Evolutionary conservation across 1,140 invertebrate species (phyloP).

Genomic region (Platyscapa corneri): DNA sequence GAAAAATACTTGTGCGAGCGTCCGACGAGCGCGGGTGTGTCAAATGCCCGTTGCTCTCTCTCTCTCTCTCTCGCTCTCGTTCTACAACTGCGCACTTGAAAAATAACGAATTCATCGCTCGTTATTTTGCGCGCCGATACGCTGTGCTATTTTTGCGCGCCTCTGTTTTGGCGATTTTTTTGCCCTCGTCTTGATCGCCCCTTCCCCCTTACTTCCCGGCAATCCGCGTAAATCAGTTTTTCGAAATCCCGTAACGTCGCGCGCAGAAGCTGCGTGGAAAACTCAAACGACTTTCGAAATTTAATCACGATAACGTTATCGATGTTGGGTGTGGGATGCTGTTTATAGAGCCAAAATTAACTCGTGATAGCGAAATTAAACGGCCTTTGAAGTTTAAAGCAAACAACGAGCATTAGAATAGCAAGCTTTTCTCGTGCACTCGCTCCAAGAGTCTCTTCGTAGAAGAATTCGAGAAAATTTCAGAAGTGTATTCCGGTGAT

Average conservation of each 20-base stretch:
- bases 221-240: no score
- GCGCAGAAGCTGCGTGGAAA: no score
- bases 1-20: constrained; percentile 23
- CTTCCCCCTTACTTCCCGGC: no score
- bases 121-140: constrained; percentile 25
- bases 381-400: not conserved
- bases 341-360: no score
- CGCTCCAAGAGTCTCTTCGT: not conserved
- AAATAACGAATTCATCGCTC: constrained; percentile 44
- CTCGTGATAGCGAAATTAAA: constrained; percentile 2
- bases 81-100: not conserved
- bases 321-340: no score
- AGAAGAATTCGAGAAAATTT: constrained; percentile 28
- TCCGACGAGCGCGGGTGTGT: not conserved
- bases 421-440: not conserved
- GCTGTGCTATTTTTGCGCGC: not conserved
- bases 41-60: not conserved
- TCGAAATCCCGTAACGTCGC: no score
- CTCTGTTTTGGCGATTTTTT: not conserved
- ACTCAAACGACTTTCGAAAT: no score
- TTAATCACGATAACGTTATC: no score
- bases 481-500: constrained; percentile 16
- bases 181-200: no score
- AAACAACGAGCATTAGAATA: not conserved
- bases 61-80: not conserved